Evolutionary conservation across 2,888 invertebrate species (phyloP).

Genomic region (Acanthosepion esculentum): DNA sequence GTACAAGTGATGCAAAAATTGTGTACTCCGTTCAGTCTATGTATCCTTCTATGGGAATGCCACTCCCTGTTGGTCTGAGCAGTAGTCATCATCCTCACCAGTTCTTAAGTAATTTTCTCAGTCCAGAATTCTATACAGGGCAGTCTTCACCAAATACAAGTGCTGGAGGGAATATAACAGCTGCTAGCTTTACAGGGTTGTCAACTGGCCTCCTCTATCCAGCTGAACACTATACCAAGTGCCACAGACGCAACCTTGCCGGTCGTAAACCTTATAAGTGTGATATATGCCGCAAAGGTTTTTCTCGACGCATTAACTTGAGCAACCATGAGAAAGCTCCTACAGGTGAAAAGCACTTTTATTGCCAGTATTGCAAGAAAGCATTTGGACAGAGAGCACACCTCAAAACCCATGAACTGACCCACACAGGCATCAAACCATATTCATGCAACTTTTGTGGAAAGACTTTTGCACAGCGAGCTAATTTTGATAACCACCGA

Average conservation of each 20-base stretch:
- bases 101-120: conserved; percentile 21
- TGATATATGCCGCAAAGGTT: conserved; percentile 37
- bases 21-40: background rate
- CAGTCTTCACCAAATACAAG: background rate
- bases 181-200: background rate
- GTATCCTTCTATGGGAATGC: background rate
- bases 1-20: background rate
- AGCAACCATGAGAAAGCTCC: conserved; percentile 40
- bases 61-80: background rate
- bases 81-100: conserved; percentile 13
- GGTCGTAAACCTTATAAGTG: conserved; percentile 3
- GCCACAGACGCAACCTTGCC: background rate
- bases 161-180: background rate
- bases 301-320: background rate
- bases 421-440: conserved; percentile 35
- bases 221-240: conserved; percentile 16
- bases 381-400: conserved; percentile 38
- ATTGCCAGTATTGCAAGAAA: conserved; percentile 38
- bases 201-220: conserved; percentile 36
- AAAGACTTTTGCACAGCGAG: conserved; percentile 25
- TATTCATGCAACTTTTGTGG: background rate
- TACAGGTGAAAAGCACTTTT: background rate
- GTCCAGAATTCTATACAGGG: conserved; percentile 1
- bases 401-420: background rate
- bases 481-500: conserved; percentile 41